Evolutionary conservation across 2,797 vertebrate species (phyloP), one percentile per base, ranked within the genome.

Genomic region (Gymnopithys bicolor): DNA sequence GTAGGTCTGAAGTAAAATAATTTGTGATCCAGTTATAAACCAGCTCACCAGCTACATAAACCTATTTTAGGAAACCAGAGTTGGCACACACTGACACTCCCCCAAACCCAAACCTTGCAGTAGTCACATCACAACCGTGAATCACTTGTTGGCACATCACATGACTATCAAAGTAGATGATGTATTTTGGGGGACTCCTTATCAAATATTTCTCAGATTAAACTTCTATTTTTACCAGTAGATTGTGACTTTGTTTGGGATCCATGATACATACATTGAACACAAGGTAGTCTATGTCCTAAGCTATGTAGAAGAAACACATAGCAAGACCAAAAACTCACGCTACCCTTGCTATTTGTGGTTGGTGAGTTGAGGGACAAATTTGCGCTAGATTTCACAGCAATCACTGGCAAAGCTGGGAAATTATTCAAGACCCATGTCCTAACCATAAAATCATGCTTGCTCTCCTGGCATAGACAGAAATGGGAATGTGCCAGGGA

Each of bases 401-500:
- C 21, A 79, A 78, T 45, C 46, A 32, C 60, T 75, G 71, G 84
- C 49, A 92, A 84, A 85, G 23, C 58, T 64, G 69, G 28, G 30
- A 92, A 93, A 85, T 0, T 0, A 81, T 62, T 84, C 89, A 89
- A 87, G 62, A 56, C 33, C 19, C 1, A 0, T 35, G 24, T 81
- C 66, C 28, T 85, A 85, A 84, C 66, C 76, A 84, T 89, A 81
- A 92, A 93, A 87, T 24, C 39, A 56, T 28, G 53, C 45, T 81
- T 94, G 66, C 15, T 87, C 16, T 91, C 82, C 59, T 88, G 92
- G 74, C 87, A 69, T 49, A 59, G 55, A 71, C 32, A 95, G 76
- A 93, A 93, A 62, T 2, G 8, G 84, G 48, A 95, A 91, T 11
- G 35, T 59, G 66, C 76, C 89, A 89, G 95, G 71, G 73, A 91